Evolutionary conservation across 2,113 vertebrate genomes (phyloP), one percentile per base, ranked within the genome.

Genomic region (Hepsetus odoe): DNA sequence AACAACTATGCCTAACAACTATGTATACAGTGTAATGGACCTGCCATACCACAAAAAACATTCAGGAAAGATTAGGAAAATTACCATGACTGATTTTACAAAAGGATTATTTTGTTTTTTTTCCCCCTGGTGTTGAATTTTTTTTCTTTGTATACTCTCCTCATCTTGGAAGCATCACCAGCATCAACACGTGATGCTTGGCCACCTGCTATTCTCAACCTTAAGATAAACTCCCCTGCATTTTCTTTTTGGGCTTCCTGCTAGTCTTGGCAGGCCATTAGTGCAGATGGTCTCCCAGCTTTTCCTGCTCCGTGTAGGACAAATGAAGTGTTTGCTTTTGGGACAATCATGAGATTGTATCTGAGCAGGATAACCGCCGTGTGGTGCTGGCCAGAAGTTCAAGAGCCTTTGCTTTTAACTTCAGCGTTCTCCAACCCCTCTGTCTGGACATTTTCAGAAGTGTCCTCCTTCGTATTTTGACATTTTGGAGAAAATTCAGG

Each of bases 181-280:
- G 61, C 20, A 10, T 22, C 33, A 56, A 8, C 40, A 22, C 40
- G 30, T n/a, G 42, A 14, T 16, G 16, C 9, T n/a, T 14, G 24
- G 33, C 35, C 56, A 74, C 49, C 74, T 67, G 46, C 62, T 66
- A 18, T 38, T 18, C 59, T 65, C 33, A n/a, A 28, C 28, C 20
- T 20, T 12, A 24, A 18, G 75, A 77, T 69, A 77, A 59, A 69
- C 35, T 56, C 33, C 38, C 10, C n/a, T 58, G 49, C 56, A 4
- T 55, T 33, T 35, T 24, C 40, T 70, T 33, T 14, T 30, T 30
- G 40, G 10, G 38, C 35, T 78, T 78, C 76, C 76, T 78, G 76
- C 71, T 70, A 28, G 55, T 71, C 33, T 38, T 78, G 30, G 74
- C 44, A 20, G 26, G 33, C 24, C 18, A 9, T 7, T 30, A 7